Conservation (phyloP, 2,113 vertebrate species). For the Sphyrna mokarran region DNA sequence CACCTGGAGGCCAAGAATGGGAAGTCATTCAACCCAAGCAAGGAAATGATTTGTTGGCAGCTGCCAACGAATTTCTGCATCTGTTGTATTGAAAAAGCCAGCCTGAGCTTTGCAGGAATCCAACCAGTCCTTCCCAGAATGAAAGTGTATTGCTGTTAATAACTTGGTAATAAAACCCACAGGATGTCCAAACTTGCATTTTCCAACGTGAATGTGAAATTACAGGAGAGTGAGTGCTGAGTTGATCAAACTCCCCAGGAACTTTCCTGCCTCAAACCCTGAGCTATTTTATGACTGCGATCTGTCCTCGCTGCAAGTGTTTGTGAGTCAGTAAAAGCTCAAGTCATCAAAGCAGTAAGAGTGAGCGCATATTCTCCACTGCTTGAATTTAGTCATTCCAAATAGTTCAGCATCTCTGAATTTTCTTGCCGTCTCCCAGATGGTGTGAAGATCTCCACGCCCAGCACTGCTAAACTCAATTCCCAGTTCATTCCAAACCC, state of each 20-base stretch:
- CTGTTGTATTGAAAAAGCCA: background rate
- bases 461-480: background rate
- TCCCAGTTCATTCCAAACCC: background rate
- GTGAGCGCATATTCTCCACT: background rate
- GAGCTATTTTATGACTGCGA: background rate
- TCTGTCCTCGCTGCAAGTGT: background rate
- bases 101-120: background rate
- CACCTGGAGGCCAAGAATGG: background rate
- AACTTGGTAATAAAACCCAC: background rate
- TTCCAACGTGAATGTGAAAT: background rate
- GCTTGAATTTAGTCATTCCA: background rate
- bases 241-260: background rate
- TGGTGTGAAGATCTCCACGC: background rate
- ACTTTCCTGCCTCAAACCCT: background rate
- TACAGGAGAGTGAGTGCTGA: background rate
- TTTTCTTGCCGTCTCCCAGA: background rate
- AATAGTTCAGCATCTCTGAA: background rate
- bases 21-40: background rate
- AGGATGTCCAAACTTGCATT: background rate
- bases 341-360: background rate
- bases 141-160: background rate
- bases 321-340: constrained; percentile 16
- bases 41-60: background rate
- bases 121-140: background rate
- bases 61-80: background rate